Conservation (phyloP, 2,888 invertebrate species). For the Tetragonisca angustula region DNA sequence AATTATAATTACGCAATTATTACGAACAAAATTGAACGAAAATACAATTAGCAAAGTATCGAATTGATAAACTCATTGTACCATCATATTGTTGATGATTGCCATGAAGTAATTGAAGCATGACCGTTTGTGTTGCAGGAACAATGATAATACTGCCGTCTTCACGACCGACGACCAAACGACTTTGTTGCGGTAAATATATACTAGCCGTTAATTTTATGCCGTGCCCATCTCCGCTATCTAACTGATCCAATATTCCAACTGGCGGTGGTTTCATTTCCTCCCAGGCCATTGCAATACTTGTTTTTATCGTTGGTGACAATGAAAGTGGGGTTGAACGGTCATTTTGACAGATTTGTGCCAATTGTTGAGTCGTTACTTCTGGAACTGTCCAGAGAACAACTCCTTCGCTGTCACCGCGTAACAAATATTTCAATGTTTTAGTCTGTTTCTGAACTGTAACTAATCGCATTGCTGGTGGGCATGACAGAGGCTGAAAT, state of each 20-base stretch:
- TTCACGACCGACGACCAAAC: conserved; percentile 96
- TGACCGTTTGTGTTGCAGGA: conserved; percentile 97
- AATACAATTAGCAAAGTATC: conserved; percentile 84
- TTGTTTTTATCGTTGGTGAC: conserved; percentile 92
- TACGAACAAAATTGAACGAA: neutral
- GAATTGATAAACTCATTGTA: conserved; percentile 74
- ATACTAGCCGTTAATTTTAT: conserved; percentile 96
- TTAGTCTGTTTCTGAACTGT: conserved; percentile 89
- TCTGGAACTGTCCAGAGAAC: conserved; percentile 96
- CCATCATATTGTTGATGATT: conserved; percentile 92
- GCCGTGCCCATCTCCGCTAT: conserved; percentile 89
- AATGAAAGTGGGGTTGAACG: conserved; percentile 85
- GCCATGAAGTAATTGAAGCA: conserved; percentile 95
- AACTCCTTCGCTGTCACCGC: conserved; percentile 96
- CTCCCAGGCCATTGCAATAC: conserved; percentile 94
- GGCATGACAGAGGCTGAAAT: conserved; percentile 92
- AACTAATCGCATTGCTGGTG: conserved; percentile 94
- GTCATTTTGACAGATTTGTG: conserved; percentile 87
- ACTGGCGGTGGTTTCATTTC: conserved; percentile 94
- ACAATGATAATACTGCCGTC: conserved; percentile 98
- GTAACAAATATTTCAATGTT: conserved; percentile 88
- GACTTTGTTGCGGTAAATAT: conserved; percentile 96
- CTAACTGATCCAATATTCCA: conserved; percentile 95
- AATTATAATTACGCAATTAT: neutral
- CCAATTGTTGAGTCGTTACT: conserved; percentile 88